Evolutionary conservation across 1,140 invertebrate species (phyloP).

Genomic region (Coenobita brevimanus): DNA sequence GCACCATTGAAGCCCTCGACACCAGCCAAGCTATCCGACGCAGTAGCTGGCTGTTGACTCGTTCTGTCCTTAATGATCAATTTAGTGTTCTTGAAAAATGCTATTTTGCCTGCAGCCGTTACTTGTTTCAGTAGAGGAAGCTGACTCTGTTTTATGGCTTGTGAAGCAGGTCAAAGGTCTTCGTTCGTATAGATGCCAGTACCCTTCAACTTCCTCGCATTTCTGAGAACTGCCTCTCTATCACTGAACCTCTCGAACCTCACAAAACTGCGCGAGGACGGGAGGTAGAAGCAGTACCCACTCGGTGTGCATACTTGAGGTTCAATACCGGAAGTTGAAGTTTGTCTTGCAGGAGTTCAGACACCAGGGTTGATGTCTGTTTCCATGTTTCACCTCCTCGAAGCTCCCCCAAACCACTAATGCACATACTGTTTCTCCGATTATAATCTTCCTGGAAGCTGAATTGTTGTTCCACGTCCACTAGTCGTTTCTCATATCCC

Average conservation of each 20-base stretch:
- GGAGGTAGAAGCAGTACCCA: neutral
- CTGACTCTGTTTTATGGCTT: neutral
- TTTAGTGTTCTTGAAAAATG: too few species aligned
- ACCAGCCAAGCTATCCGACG: too few species aligned
- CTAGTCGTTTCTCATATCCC: too few species aligned
- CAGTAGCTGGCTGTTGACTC: too few species aligned
- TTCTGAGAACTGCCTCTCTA: neutral
- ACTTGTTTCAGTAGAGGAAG: too few species aligned
- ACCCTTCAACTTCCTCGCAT: neutral
- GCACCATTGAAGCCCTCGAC: too few species aligned
- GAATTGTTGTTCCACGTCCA: neutral
- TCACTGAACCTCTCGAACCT: neutral
- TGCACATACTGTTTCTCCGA: neutral
- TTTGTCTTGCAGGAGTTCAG: neutral
- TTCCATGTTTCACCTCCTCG: neutral
- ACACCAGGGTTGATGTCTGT: neutral
- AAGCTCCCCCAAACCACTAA: neutral
- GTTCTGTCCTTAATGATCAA: too few species aligned
- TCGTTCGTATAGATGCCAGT: neutral
- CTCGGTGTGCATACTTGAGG: neutral
- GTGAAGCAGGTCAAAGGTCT: slow-evolving; percentile 11
- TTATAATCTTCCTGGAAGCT: slow-evolving; percentile 9
- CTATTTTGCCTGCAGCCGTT: too few species aligned
- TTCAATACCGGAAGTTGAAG: neutral
- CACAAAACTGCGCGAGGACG: neutral